Evolutionary conservation across 2,113 vertebrate species (phyloP).

Genomic region (Lamprotornis superbus): DNA sequence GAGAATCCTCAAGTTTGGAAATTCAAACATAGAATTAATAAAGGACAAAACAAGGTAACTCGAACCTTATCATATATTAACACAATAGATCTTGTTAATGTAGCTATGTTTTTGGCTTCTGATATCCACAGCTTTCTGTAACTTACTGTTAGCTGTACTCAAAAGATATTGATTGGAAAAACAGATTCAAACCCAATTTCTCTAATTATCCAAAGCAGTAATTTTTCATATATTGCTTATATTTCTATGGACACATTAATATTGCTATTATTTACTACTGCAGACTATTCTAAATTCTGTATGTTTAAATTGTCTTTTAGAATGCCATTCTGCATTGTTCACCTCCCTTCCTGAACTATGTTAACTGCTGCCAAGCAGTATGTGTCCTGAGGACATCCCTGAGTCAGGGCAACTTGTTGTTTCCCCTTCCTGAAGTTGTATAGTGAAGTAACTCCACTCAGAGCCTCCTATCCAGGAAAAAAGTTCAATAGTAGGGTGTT

Average conservation of each 20-base stretch:
- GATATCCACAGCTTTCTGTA: neutral
- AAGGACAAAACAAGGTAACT: neutral
- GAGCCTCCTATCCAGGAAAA: neutral
- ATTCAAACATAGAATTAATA: neutral
- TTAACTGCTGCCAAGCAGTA: neutral
- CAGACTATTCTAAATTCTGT: neutral
- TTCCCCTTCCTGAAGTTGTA: neutral
- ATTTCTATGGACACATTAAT: neutral
- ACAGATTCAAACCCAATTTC: slow-evolving; percentile 1
- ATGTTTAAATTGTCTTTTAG: neutral
- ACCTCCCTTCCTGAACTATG: neutral
- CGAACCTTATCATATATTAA: neutral
- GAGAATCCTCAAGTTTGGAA: neutral
- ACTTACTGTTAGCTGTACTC: neutral
- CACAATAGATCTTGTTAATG: neutral
- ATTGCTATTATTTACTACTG: neutral
- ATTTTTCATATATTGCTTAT: neutral
- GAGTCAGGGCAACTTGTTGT: neutral
- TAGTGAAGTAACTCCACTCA: neutral
- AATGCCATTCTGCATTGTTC: neutral
- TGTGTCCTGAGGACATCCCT: neutral
- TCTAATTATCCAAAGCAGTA: neutral
- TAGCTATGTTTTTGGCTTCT: neutral
- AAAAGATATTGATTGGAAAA: slow-evolving; percentile 49
- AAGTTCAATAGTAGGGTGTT: neutral